Conservation (phyloP, 2,113 vertebrate genomes). For the Butastur rufipennis region DNA sequence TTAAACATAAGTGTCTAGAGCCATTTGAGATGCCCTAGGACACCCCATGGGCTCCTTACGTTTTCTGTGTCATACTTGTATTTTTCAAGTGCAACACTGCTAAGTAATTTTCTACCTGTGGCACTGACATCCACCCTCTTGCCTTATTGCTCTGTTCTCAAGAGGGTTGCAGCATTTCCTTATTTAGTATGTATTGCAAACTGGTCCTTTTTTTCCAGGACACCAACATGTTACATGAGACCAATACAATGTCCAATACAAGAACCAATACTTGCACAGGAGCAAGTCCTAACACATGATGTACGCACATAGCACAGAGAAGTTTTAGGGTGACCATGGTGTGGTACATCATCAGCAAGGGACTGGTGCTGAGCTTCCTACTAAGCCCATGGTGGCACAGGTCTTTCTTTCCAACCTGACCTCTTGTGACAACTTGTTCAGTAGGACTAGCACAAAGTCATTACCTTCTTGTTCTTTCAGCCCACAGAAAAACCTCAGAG, state of each 20-base stretch:
- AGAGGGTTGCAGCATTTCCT: not conserved
- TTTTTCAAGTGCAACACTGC: not conserved
- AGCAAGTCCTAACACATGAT: not conserved
- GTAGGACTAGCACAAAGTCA: not conserved
- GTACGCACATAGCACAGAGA: not conserved
- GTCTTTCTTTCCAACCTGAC: not conserved
- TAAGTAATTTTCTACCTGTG: not conserved
- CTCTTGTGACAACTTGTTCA: not conserved
- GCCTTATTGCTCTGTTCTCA: not conserved
- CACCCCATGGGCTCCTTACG: not conserved
- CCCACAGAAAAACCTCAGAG: not conserved
- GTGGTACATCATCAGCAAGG: not conserved
- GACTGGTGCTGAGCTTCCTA: not conserved
- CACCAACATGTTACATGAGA: not conserved
- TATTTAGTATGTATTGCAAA: not conserved
- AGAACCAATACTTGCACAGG: not conserved
- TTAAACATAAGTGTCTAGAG: not conserved
- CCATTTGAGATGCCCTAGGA: not conserved
- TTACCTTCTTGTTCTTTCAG: not conserved
- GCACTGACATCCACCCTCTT: not conserved
- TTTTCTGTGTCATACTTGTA: not conserved
- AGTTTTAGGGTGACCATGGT: not conserved
- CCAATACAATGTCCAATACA: not conserved
- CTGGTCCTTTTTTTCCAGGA: not conserved
- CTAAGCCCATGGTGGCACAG: not conserved